phyloP scores from a whole-genome alignment of 2,113 vertebrate species.

The Microtus pennsylvanicus region DNA sequence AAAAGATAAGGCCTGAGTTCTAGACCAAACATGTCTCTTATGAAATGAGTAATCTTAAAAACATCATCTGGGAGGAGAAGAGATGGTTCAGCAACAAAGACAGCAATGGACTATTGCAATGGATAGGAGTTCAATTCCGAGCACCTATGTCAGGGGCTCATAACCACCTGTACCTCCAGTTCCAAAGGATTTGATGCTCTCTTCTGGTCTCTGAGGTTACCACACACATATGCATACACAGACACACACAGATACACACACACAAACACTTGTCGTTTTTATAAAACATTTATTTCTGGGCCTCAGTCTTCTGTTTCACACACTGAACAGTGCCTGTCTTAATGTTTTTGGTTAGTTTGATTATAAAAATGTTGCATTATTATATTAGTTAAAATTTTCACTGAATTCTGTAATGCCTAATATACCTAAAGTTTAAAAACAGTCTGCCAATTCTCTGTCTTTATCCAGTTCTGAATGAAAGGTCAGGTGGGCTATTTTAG shows the following conservation, averaged over 20 bases:
- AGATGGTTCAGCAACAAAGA: not conserved
- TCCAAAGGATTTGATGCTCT: not conserved
- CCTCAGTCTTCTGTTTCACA: not conserved
- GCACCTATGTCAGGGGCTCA: not conserved
- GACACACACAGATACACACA: not conserved
- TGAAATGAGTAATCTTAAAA: not conserved
- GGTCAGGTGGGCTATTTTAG: too few species aligned
- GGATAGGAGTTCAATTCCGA: not conserved
- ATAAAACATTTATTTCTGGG: not conserved
- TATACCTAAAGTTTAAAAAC: slow-evolving; percentile 28
- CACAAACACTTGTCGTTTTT: not conserved
- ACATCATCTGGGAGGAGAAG: not conserved
- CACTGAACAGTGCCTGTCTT: not conserved
- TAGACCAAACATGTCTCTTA: not conserved
- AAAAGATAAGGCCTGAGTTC: not conserved
- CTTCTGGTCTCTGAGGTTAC: not conserved
- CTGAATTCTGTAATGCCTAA: not conserved
- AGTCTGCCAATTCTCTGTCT: not conserved
- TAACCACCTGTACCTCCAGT: not conserved
- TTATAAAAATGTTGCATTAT: not conserved
- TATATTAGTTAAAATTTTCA: not conserved
- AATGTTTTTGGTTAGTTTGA: not conserved
- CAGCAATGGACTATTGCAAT: not conserved
- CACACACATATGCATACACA: not conserved
- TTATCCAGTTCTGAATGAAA: slow-evolving; percentile 14